A percentile compares a stretch with the other conserved stretches of the same genome.
These are phyloP conservation scores for Drosophila bocki DNA, from an alignment of 1,140 invertebrate genomes.

Conservation along the genomic window DNA sequence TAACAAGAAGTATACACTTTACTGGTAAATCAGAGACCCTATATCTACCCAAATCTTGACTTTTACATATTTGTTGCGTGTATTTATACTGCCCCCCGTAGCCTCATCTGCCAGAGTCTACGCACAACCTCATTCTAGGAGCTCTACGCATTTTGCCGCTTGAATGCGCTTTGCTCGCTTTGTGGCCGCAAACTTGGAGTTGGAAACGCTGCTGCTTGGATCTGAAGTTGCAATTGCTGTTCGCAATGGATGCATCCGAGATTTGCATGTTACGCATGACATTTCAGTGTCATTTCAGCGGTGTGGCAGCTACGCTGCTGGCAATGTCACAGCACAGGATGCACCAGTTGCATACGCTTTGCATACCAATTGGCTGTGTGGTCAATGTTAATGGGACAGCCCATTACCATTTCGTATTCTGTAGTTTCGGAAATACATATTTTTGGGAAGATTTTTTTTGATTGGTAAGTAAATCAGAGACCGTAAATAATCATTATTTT, in stretches of 20 bases:
- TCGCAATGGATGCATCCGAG: conserved; percentile 41
- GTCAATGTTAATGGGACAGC: conserved; percentile 46
- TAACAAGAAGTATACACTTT: background rate
- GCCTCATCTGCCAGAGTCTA: conserved; percentile 1
- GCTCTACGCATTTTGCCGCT: conserved; percentile 72
- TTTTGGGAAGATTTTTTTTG: no score
- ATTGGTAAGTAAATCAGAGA: no score
- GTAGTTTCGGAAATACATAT: background rate
- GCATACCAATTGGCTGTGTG: conserved; percentile 47
- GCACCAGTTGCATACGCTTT: conserved; percentile 78
- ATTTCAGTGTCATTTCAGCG: conserved; percentile 70
- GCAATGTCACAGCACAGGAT: conserved; percentile 79
- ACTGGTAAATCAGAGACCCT: background rate
- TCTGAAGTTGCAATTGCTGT: conserved; percentile 9
- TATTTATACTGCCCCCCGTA: conserved; percentile 18
- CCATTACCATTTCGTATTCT: conserved; percentile 12
- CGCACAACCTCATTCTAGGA: conserved; percentile 21
- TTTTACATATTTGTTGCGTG: conserved; percentile 10
- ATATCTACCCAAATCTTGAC: background rate
- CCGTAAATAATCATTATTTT: no score
- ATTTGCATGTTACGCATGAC: conserved; percentile 78
- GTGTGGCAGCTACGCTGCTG: conserved; percentile 25
- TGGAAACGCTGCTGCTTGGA: conserved; percentile 8
- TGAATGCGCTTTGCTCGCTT: conserved; percentile 63
- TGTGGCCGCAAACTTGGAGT: conserved; percentile 31